phyloP scores from a whole-genome alignment of 2,797 vertebrate genomes.

The Petrocephalus sullivani region DNA sequence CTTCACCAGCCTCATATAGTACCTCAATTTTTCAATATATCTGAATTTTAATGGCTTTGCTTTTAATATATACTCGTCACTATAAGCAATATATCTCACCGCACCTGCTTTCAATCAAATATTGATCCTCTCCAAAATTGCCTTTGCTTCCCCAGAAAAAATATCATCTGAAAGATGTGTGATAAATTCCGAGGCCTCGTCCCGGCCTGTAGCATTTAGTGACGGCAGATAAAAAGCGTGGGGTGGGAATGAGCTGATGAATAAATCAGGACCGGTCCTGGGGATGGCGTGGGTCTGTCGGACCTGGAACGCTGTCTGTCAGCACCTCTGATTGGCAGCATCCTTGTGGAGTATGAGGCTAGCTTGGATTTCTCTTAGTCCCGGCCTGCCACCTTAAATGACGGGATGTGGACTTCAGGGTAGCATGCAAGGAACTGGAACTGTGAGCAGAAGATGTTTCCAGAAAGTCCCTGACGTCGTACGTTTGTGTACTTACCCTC shows the following conservation, averaged over 20 bases:
- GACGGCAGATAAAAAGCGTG: background rate
- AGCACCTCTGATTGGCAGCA: background rate
- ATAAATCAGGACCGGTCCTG: background rate
- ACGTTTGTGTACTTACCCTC: background rate
- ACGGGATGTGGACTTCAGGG: background rate
- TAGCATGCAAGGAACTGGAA: background rate
- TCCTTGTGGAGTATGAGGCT: background rate
- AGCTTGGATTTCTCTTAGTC: background rate
- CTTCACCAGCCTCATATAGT: background rate
- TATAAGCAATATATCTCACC: background rate
- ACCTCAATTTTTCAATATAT: constrained; percentile 13
- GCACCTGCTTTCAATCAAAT: constrained; percentile 5
- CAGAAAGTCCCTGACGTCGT: background rate
- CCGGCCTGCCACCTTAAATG: background rate
- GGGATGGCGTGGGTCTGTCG: background rate
- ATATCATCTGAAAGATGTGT: background rate
- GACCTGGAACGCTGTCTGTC: constrained; percentile 11
- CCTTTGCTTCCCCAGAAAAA: background rate
- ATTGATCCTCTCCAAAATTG: background rate
- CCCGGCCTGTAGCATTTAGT: background rate
- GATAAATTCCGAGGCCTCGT: background rate
- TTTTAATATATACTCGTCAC: background rate
- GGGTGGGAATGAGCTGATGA: background rate
- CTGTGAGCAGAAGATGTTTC: background rate
- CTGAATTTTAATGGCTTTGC: constrained; percentile 19